Percentiles rank a stretch among this genome's conserved stretches.
Evolutionary conservation across 2,113 vertebrate species (phyloP).

Genomic region (Amazona guildingii): DNA sequence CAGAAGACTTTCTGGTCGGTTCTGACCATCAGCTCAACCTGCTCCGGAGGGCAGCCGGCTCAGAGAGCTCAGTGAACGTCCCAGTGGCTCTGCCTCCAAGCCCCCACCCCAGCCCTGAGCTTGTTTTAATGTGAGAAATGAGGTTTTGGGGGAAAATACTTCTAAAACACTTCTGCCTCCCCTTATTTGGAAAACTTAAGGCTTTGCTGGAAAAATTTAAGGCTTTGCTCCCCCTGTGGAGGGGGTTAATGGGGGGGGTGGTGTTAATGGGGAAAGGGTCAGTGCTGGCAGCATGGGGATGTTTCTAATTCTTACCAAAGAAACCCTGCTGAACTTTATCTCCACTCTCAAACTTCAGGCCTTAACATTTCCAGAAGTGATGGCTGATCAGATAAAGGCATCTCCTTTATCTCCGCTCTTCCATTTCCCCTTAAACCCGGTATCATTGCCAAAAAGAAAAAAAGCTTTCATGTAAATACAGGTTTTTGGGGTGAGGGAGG

Average conservation of each 20-base stretch:
- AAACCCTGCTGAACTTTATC: not conserved
- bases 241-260: not conserved
- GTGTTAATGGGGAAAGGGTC: not conserved
- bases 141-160: not conserved
- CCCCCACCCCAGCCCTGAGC: rapidly evolving
- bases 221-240: rapidly evolving
- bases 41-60: not conserved
- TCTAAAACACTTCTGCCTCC: not conserved
- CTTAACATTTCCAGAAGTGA: not conserved
- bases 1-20: not conserved
- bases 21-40: not conserved
- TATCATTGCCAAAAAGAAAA: not conserved
- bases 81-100: no score
- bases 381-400: not conserved
- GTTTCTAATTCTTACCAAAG: not conserved
- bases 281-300: not conserved
- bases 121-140: not conserved
- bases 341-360: not conserved
- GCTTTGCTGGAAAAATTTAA: not conserved
- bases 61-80: not conserved
- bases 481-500: not conserved
- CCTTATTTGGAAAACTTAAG: not conserved
- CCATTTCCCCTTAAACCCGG: not conserved
- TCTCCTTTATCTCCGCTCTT: not conserved
- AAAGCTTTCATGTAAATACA: not conserved